A percentile compares a stretch with the other conserved stretches of the same genome.
Conservation (phyloP, 2,888 invertebrate genomes). For the Trichogramma evanescens region DNA sequence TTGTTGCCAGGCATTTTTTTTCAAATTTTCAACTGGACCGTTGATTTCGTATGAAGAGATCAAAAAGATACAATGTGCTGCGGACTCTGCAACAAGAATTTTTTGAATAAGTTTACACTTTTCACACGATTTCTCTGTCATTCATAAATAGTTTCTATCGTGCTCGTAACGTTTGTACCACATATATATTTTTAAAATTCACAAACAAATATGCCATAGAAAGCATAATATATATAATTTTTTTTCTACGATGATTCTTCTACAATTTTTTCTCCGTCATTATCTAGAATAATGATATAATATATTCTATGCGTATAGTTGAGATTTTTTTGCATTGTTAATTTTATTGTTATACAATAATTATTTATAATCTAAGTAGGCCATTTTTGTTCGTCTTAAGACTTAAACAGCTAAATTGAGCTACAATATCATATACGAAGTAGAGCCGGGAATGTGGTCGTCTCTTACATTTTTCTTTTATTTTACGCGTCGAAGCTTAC, state of each 20-base stretch:
- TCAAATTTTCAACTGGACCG: no score
- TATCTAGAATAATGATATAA: constrained; percentile 15
- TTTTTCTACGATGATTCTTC: constrained; percentile 25
- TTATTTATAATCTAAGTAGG: constrained; percentile 25
- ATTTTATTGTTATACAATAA: constrained; percentile 18
- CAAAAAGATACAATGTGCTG: constrained; percentile 11
- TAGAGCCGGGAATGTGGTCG: background rate
- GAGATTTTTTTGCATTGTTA: constrained; percentile 21
- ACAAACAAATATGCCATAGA: constrained; percentile 3
- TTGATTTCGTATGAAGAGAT: background rate
- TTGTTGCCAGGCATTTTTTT: no score
- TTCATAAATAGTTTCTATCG: constrained; percentile 10
- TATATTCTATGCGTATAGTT: constrained; percentile 13
- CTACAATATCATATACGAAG: no score
- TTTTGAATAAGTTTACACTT: constrained; percentile 7
- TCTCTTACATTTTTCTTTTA: constrained; percentile 9
- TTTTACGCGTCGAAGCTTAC: background rate
- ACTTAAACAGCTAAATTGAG: constrained; percentile 24
- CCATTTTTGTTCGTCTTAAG: constrained; percentile 34
- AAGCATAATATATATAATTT: constrained; percentile 12
- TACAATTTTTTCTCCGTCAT: constrained; percentile 17
- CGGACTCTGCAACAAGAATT: constrained; percentile 4
- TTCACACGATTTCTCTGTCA: background rate
- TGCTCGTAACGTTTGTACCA: constrained; percentile 5
- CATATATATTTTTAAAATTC: constrained; percentile 1